phyloP scores from a whole-genome alignment of 2,888 invertebrate species.

The Lathronympha strigana region DNA sequence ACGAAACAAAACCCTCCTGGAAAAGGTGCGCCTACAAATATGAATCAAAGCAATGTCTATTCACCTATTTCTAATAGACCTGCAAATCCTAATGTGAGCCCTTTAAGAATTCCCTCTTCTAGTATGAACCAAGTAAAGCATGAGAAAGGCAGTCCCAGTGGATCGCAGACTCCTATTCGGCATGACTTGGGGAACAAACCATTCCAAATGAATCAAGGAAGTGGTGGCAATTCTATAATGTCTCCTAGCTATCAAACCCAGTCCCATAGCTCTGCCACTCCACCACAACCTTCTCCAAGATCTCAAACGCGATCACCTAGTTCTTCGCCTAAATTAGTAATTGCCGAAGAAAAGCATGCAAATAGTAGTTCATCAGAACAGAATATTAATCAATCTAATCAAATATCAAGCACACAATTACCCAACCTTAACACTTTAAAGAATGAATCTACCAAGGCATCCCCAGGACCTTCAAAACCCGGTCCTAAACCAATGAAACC shows the following conservation, averaged over 20 bases:
- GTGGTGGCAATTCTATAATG: conserved; percentile 55
- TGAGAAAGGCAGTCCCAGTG: conserved; percentile 62
- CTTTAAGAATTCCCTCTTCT: conserved; percentile 68
- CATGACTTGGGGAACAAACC: conserved; percentile 63
- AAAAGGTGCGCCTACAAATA: conserved; percentile 61
- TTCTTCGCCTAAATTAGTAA: conserved; percentile 79
- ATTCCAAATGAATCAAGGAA: conserved; percentile 58
- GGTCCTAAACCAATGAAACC: conserved; percentile 66
- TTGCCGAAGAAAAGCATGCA: conserved; percentile 79
- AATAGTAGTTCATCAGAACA: conserved; percentile 59
- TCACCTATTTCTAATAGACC: conserved; percentile 64
- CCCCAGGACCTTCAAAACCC: conserved; percentile 69
- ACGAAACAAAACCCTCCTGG: conserved; percentile 75
- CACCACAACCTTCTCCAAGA: conserved; percentile 71
- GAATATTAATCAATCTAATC: conserved; percentile 71
- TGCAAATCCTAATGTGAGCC: conserved; percentile 55
- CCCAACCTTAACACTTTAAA: conserved; percentile 62
- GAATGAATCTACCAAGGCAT: conserved; percentile 63
- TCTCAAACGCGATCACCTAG: conserved; percentile 80
- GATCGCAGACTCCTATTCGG: conserved; percentile 55
- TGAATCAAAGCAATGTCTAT: conserved; percentile 66
- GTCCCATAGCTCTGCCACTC: conserved; percentile 59
- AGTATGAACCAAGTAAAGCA: conserved; percentile 66
- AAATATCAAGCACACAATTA: conserved; percentile 73
- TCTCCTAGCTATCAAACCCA: conserved; percentile 62